Conservation (phyloP, 2,888 invertebrate genomes). For the Sylvicola fuscatus region DNA sequence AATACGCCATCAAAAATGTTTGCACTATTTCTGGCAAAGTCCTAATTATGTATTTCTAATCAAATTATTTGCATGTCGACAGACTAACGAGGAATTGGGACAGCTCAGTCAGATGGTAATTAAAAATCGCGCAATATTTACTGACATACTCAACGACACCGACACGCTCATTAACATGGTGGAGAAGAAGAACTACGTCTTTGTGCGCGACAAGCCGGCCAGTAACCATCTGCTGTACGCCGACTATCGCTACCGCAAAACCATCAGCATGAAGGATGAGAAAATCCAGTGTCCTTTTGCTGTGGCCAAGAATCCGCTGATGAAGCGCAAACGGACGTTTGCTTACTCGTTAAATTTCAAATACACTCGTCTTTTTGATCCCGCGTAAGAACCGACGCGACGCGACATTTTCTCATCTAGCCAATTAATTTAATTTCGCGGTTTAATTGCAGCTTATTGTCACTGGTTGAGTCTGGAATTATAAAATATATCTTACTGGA, state of each 20-base stretch:
- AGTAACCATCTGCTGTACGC: constrained; percentile 46
- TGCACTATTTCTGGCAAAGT: not conserved
- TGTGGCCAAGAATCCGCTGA: constrained; percentile 44
- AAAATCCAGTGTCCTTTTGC: constrained; percentile 54
- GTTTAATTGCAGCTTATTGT: constrained; percentile 33
- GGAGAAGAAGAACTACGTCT: constrained; percentile 29
- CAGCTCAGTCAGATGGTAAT: constrained; percentile 18
- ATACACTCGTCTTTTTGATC: constrained; percentile 39
- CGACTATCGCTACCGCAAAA: constrained; percentile 42
- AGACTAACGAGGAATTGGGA: constrained; percentile 21
- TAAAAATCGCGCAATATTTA: constrained; percentile 19
- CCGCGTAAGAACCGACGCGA: constrained; percentile 39
- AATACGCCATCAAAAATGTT: constrained; percentile 37
- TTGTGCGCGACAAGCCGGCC: constrained; percentile 47
- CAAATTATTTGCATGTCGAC: constrained; percentile 2
- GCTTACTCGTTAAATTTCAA: constrained; percentile 43
- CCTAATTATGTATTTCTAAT: not conserved
- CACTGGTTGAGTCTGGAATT: constrained; percentile 55
- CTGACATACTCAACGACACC: constrained; percentile 19
- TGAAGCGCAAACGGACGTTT: constrained; percentile 46
- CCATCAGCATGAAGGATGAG: constrained; percentile 33
- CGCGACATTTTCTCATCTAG: no score
- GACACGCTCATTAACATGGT: constrained; percentile 27
- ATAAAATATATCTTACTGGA: constrained; percentile 40
- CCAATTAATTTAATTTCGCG: no score